Evolutionary conservation across 2,797 vertebrate genomes (phyloP).

Genomic region (Mormyrus hasselquistii): DNA sequence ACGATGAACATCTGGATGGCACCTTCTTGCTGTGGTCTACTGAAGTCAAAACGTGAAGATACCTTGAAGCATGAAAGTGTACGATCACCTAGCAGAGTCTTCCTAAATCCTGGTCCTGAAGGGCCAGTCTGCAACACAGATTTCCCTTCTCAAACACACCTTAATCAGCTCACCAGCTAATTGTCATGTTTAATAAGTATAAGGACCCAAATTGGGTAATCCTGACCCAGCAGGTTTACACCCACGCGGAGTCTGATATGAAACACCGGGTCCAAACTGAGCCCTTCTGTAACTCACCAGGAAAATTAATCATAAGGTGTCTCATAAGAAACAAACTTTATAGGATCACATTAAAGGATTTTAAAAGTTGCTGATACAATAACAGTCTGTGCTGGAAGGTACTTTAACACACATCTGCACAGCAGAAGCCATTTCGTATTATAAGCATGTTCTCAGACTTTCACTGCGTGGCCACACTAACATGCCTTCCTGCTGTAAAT

Average conservation of each 20-base stretch:
- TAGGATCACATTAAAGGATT: not conserved
- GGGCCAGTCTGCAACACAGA: not conserved
- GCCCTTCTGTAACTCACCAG: not conserved
- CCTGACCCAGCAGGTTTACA: not conserved
- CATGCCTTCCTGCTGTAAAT: slow-evolving; percentile 50
- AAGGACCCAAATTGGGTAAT: not conserved
- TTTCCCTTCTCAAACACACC: not conserved
- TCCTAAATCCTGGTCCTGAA: not conserved
- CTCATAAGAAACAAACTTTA: not conserved
- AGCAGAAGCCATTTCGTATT: slow-evolving; percentile 47
- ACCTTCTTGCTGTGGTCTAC: slow-evolving; percentile 32
- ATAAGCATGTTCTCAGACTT: slow-evolving; percentile 51
- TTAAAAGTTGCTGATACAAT: slow-evolving; percentile 19
- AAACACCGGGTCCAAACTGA: not conserved
- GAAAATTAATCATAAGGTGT: not conserved
- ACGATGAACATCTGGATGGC: slow-evolving; percentile 27
- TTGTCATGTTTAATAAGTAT: not conserved
- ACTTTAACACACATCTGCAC: slow-evolving; percentile 41
- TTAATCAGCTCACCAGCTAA: not conserved
- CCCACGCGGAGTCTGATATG: not conserved
- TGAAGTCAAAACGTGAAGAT: slow-evolving; percentile 31
- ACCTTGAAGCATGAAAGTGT: slow-evolving; percentile 26
- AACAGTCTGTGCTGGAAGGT: slow-evolving; percentile 28
- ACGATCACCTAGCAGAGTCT: slow-evolving; percentile 23
- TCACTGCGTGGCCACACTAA: slow-evolving; percentile 45